Percentiles rank a stretch among this genome's conserved stretches.
Conservation (phyloP, 2,888 invertebrate genomes). For the Pristionchus exspectatus region DNA sequence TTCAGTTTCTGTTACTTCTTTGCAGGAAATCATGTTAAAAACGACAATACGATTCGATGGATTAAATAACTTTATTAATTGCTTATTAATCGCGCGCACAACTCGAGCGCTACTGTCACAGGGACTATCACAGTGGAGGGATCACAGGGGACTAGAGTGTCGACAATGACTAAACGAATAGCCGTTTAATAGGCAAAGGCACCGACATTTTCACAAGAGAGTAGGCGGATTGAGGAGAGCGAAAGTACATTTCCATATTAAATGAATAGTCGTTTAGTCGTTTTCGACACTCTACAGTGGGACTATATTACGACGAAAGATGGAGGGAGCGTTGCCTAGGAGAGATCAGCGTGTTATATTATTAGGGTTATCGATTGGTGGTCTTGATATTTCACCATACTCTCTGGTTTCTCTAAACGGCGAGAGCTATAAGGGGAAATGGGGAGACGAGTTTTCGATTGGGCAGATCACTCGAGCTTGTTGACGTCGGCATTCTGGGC, state of each 20-base stretch:
- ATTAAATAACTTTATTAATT: not conserved
- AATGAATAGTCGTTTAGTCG: no score
- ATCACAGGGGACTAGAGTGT: slow-evolving; percentile 24
- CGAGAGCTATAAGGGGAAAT: no score
- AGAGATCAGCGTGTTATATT: slow-evolving; percentile 2
- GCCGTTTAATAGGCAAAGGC: no score
- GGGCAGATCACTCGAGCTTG: not conserved
- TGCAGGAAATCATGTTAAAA: not conserved
- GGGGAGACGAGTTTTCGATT: not conserved
- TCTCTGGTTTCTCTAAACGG: no score
- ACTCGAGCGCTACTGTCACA: not conserved
- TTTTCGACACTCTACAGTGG: no score
- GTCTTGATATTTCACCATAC: no score
- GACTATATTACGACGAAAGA: not conserved
- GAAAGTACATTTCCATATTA: no score
- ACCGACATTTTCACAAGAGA: no score
- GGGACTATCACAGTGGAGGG: not conserved
- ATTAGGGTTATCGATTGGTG: slow-evolving; percentile 17
- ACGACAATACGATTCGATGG: not conserved
- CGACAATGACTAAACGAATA: no score
- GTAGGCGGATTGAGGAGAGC: no score
- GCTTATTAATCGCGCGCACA: not conserved
- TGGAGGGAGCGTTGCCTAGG: no score
- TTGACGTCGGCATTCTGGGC: slow-evolving; percentile 56
- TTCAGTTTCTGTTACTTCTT: not conserved